These are phyloP conservation scores for Nannobrachium achirus DNA, from an alignment of 2,113 vertebrate genomes.

Conservation along the genomic window DNA sequence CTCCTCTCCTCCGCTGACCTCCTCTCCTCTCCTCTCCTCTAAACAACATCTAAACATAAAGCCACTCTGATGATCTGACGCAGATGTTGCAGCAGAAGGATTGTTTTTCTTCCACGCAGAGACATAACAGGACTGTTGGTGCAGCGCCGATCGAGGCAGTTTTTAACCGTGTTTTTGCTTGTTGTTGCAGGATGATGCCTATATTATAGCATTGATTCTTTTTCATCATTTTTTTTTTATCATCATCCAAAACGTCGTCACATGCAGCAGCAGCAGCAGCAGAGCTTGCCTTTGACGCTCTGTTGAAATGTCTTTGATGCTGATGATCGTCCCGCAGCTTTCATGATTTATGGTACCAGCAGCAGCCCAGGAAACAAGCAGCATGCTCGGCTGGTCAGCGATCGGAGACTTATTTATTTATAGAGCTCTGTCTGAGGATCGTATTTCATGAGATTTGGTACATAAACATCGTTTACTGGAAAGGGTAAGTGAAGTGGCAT, in stretches of 20 bases:
- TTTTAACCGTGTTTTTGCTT: too few species aligned
- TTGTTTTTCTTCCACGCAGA: too few species aligned
- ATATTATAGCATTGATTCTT: not conserved
- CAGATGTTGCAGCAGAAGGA: conserved; percentile 30
- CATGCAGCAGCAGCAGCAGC: conserved; percentile 31
- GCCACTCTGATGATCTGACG: conserved; percentile 10
- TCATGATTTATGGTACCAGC: conserved; percentile 37
- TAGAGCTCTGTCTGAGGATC: conserved; percentile 3
- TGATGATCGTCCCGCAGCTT: conserved; percentile 31
- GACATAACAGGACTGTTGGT: too few species aligned
- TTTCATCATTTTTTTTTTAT: conserved; percentile 30
- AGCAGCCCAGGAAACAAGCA: conserved; percentile 39
- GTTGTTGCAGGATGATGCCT: too few species aligned
- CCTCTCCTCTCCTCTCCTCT: not conserved
- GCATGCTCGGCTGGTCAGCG: conserved; percentile 43
- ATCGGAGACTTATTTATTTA: conserved; percentile 42
- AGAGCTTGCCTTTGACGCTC: conserved; percentile 31
- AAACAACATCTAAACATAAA: not conserved
- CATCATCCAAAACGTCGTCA: conserved; percentile 44
- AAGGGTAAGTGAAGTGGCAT: conserved; percentile 58
- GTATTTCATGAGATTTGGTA: conserved; percentile 25
- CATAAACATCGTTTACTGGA: conserved; percentile 9
- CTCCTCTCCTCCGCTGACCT: not conserved
- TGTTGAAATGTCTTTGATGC: conserved; percentile 22
- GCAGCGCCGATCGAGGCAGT: too few species aligned